Conservation (phyloP, 1,140 invertebrate species). For the Neodiprion fabricii region DNA sequence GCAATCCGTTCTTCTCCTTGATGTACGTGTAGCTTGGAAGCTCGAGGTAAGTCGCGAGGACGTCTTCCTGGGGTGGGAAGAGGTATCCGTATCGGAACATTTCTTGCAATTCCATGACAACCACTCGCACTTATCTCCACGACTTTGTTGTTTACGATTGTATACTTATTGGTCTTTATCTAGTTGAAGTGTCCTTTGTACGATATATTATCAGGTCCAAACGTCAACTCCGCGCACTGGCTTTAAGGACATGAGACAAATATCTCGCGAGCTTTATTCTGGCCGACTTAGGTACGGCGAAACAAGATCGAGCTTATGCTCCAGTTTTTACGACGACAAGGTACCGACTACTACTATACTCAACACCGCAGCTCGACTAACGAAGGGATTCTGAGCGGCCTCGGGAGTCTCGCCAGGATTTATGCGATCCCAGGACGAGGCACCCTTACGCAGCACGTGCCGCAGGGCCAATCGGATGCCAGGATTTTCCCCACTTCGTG, state of each 20-base stretch:
- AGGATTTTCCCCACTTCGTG: constrained; percentile 33
- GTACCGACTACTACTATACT: background rate
- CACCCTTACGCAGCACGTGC: constrained; percentile 58
- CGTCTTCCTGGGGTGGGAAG: constrained; percentile 52
- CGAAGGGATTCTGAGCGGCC: constrained; percentile 48
- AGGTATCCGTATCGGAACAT: constrained; percentile 59
- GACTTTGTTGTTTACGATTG: background rate
- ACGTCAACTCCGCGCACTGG: background rate
- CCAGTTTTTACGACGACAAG: too few species aligned
- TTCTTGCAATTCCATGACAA: constrained; percentile 53
- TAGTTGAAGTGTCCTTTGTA: too few species aligned
- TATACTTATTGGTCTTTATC: too few species aligned
- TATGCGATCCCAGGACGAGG: constrained; percentile 54
- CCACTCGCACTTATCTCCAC: constrained; percentile 26
- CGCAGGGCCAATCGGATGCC: constrained; percentile 45
- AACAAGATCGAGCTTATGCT: too few species aligned
- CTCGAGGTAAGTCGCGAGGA: constrained; percentile 46
- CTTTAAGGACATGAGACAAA: constrained; percentile 5
- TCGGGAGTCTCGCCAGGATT: constrained; percentile 43
- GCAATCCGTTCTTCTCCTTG: constrained; percentile 45
- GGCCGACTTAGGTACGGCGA: too few species aligned
- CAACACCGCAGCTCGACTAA: constrained; percentile 8
- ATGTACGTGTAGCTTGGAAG: constrained; percentile 46
- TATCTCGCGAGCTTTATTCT: background rate
- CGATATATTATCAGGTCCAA: background rate